phyloP scores from a whole-genome alignment of 1,140 invertebrate genomes.

The Drosophila paulistorum region DNA sequence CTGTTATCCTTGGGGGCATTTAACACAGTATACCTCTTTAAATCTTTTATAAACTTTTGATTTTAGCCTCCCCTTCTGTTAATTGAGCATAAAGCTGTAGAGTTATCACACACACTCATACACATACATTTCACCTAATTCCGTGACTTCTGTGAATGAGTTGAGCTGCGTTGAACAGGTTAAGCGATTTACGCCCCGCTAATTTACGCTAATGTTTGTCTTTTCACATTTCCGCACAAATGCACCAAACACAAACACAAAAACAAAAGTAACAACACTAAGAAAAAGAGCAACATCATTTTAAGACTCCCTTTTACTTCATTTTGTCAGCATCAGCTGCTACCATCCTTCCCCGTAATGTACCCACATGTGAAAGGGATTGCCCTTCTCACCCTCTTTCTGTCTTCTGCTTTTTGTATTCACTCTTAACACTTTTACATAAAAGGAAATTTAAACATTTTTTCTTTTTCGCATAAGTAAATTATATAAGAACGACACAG shows the following conservation, averaged over 20 bases:
- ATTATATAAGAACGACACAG: constrained; percentile 52
- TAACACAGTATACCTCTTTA: neutral
- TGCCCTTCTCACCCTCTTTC: constrained; percentile 24
- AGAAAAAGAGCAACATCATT: constrained; percentile 27
- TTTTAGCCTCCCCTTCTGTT: constrained; percentile 11
- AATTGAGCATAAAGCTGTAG: constrained; percentile 62
- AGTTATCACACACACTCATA: constrained; percentile 40
- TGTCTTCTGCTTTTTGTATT: constrained; percentile 5
- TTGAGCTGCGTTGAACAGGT: constrained; percentile 37
- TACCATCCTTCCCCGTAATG: constrained; percentile 25
- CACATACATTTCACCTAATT: constrained; percentile 20
- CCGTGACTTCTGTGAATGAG: neutral
- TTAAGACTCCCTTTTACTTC: neutral
- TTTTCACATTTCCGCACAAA: constrained; percentile 76
- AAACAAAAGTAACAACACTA: constrained; percentile 28
- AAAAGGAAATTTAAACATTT: constrained; percentile 57
- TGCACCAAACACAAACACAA: constrained; percentile 56
- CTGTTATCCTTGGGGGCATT: neutral
- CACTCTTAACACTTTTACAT: constrained; percentile 50
- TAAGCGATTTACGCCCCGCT: constrained; percentile 78
- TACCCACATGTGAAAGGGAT: constrained; percentile 43
- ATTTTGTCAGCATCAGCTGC: constrained; percentile 1
- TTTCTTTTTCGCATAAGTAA: constrained; percentile 63
- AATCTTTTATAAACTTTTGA: neutral
- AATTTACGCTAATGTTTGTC: constrained; percentile 78